Conservation (phyloP, 2,888 invertebrate species). For the Pediacus dermestoides region DNA sequence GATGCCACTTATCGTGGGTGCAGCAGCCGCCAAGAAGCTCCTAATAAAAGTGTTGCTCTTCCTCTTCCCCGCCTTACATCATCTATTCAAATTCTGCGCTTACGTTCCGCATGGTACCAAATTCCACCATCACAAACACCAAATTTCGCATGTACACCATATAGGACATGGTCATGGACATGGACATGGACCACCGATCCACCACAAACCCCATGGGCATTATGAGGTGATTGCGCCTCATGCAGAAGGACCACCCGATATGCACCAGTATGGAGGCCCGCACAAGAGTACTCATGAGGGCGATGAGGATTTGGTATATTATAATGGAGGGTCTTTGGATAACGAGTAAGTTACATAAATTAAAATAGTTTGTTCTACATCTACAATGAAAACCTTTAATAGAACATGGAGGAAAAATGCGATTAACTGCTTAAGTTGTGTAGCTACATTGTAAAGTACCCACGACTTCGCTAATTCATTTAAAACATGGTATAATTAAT, state of each 20-base stretch:
- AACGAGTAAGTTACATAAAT: too few species aligned
- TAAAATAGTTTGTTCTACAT: too few species aligned
- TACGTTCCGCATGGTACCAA: conserved; percentile 75
- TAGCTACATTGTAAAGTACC: too few species aligned
- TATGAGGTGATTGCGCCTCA: conserved; percentile 26
- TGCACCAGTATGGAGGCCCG: conserved; percentile 10
- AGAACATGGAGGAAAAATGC: too few species aligned
- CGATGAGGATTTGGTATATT: too few species aligned
- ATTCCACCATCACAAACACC: conserved; percentile 60
- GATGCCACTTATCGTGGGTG: conserved; percentile 72
- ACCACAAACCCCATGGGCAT: conserved; percentile 38
- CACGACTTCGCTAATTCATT: too few species aligned
- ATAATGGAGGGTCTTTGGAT: too few species aligned
- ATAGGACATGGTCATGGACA: conserved; percentile 79
- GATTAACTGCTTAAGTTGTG: too few species aligned
- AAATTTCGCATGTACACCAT: conserved; percentile 33
- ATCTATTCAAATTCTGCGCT: conserved; percentile 80
- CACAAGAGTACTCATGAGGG: too few species aligned
- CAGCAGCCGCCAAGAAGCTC: conserved; percentile 79
- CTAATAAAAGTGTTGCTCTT: conserved; percentile 76
- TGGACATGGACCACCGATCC: conserved; percentile 36
- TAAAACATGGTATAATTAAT: too few species aligned
- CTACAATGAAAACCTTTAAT: too few species aligned
- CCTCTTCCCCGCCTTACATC: conserved; percentile 76
- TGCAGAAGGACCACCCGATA: conserved; percentile 17